These are phyloP conservation scores for Drosophila basisetae DNA, from an alignment of 2,888 invertebrate species.

Conservation along the genomic window DNA sequence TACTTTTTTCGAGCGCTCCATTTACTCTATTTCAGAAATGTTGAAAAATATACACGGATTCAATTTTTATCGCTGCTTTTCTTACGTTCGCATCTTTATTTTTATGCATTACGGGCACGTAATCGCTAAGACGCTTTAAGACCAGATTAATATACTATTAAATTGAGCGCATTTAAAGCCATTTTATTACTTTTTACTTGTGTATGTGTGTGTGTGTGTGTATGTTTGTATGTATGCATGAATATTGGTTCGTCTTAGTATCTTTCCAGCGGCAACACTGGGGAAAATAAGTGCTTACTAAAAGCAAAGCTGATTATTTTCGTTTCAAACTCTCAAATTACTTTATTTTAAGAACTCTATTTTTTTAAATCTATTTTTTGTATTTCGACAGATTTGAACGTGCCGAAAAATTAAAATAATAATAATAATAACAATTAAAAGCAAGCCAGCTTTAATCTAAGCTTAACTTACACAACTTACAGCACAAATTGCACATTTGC, in stretches of 20 bases:
- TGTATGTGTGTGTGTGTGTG: neutral
- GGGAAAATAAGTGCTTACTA: too few species aligned
- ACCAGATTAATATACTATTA: neutral
- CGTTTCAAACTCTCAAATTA: neutral
- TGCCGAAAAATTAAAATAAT: neutral
- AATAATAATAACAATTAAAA: neutral
- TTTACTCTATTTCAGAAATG: slow-evolving; percentile 8
- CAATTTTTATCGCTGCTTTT: slow-evolving; percentile 11
- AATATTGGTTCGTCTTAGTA: neutral
- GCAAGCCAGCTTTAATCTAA: neutral
- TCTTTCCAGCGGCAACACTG: neutral
- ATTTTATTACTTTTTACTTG: neutral
- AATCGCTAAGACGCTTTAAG: neutral
- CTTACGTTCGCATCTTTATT: slow-evolving; percentile 5
- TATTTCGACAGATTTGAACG: neutral
- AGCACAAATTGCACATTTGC: neutral
- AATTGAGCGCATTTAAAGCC: neutral
- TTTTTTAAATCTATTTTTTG: too few species aligned
- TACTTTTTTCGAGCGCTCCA: neutral
- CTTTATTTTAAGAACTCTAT: neutral
- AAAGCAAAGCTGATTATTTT: neutral
- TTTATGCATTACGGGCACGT: slow-evolving; percentile 4
- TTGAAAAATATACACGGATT: neutral
- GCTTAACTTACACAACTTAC: slow-evolving; percentile 6
- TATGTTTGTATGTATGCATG: neutral